These are phyloP conservation scores for Punctoribates punctum DNA, from an alignment of 2,888 invertebrate genomes.

Conservation along the genomic window DNA sequence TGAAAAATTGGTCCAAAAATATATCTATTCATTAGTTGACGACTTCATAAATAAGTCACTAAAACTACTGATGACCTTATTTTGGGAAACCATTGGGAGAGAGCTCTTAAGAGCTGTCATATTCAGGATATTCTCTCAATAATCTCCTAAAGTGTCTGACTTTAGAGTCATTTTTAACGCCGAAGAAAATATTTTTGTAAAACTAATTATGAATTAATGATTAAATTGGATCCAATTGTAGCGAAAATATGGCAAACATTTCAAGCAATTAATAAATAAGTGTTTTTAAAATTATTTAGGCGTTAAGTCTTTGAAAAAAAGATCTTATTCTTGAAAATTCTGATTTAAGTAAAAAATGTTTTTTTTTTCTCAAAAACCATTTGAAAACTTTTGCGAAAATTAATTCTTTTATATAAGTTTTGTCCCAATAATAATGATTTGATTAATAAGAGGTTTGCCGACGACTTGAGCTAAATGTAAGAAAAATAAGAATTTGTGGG, in stretches of 20 bases:
- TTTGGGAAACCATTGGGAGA: background rate
- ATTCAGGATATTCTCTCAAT: background rate
- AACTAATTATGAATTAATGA: too few relatives aligned
- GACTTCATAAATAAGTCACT: background rate
- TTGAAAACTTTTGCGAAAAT: background rate
- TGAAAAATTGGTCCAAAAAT: background rate
- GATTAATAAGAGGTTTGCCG: slow-evolving; percentile 3
- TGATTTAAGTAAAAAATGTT: too few relatives aligned
- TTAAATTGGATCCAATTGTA: too few relatives aligned
- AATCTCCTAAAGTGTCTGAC: background rate
- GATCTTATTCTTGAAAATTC: too few relatives aligned
- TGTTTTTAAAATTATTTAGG: too few relatives aligned
- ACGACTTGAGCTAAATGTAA: slow-evolving; percentile 2
- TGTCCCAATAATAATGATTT: slow-evolving; percentile 20
- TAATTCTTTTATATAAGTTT: background rate
- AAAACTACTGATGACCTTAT: background rate
- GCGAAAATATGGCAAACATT: too few relatives aligned
- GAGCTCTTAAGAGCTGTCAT: background rate
- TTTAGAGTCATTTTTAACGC: too few relatives aligned
- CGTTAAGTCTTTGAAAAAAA: too few relatives aligned
- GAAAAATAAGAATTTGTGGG: background rate
- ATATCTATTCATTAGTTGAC: background rate
- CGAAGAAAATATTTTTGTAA: too few relatives aligned
- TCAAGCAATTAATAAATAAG: too few relatives aligned
- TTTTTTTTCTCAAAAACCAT: too few relatives aligned